Evolutionary conservation across 2,113 vertebrate genomes (phyloP), one percentile per base, ranked within the genome.

Genomic region (Nipponia nippon): DNA sequence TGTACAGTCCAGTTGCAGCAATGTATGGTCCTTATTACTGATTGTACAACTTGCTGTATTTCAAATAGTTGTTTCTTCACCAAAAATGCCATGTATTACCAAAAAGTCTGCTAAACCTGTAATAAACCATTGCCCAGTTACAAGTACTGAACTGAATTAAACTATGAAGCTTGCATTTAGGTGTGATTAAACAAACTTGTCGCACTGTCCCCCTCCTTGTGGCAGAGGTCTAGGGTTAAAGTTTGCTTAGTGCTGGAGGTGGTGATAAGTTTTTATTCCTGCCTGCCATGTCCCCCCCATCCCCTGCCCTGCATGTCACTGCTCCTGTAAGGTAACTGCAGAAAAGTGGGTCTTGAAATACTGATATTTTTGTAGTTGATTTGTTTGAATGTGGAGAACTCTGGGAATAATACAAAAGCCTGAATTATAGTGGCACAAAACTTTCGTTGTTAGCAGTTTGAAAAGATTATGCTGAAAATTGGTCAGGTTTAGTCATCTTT

Each of bases 381-480:
- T 69, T 89, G 36, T 90, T 83, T 95, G 73, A 95, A 80, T 55
- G 32, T 85, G 71, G 38, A 80, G n/a, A 76, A 58, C 44, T 90
- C 53, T 81, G 87, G 61, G 89, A 89, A 83, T 87, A 80, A 79
- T 44, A 87, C 49, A 85, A 55, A 91, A 89, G 36, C 13, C 16
- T 94, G 90, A 81, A 75, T 77, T 96, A 29, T 2, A 82, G 65
- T 87, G 80, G 49, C 65, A 67, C 59, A 81, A 59, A 92, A 91
- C 18, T 81, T 90, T 34, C 44, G 50, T 92, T 96, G 44, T 95
- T 94, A 89, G 30, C 69, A 79, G 29, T 36, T 92, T 95, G 89
- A 82, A 89, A 93, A 92, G 61, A 67, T 90, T 78, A 14, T 44
- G n/a, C 22, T 87, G 80, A 89, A 93, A 89, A 87, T 56, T 26